Evolutionary conservation across 2,797 vertebrate genomes (phyloP).

Genomic region (Smutsia temminckii): DNA sequence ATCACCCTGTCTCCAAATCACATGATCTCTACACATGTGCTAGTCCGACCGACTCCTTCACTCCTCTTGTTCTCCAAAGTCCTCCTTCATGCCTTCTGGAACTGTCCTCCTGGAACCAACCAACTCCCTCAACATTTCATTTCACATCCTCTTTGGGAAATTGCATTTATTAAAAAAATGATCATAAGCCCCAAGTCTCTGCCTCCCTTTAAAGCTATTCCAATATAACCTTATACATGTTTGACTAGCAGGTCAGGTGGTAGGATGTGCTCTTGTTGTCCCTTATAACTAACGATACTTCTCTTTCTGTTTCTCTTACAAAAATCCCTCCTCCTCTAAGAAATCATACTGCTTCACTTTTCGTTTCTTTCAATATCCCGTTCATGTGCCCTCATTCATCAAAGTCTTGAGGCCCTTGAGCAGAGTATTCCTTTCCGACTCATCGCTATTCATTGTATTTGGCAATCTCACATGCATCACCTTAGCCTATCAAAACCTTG

Average conservation of each 20-base stretch:
- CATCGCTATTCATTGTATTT: neutral
- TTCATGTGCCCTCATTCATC: accelerated
- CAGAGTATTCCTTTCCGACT: neutral
- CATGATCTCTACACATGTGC: neutral
- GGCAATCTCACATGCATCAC: neutral
- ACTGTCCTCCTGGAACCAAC: neutral
- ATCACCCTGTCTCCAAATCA: neutral
- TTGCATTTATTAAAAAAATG: neutral
- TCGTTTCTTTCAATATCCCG: neutral
- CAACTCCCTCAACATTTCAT: neutral
- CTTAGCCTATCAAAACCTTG: neutral
- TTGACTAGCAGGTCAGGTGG: neutral
- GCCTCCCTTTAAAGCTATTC: neutral
- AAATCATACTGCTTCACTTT: neutral
- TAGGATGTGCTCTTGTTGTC: neutral
- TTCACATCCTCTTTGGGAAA: neutral
- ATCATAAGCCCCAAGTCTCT: neutral
- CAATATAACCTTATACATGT: neutral
- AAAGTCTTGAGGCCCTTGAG: neutral
- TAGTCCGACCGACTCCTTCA: too few species aligned
- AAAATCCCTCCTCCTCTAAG: neutral
- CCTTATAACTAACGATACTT: neutral
- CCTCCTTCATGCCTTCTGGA: neutral
- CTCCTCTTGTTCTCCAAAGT: neutral
- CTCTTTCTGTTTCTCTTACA: neutral